Conservation (phyloP, 2,888 invertebrate genomes). For the Amphipyra tragopoginis region DNA sequence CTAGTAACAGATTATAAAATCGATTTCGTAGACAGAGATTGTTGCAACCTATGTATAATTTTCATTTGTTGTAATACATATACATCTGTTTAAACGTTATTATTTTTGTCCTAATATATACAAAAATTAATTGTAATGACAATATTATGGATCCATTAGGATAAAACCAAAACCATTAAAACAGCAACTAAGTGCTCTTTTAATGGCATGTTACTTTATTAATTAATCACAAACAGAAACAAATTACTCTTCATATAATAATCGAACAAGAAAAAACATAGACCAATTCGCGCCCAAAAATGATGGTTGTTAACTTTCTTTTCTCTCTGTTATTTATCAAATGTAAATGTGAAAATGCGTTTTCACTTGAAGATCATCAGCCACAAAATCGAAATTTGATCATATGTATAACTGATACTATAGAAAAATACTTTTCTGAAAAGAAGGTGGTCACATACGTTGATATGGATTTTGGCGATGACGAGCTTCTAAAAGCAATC, state of each 20-base stretch:
- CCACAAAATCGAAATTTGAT: conserved; percentile 4
- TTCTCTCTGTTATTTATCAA: conserved; percentile 11
- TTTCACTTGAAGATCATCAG: neutral
- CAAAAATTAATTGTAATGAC: no score
- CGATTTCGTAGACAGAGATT: no score
- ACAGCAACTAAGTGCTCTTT: neutral
- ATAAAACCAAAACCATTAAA: neutral
- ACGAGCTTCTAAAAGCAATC: conserved; percentile 44
- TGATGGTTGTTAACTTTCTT: conserved; percentile 46
- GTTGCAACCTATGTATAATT: no score
- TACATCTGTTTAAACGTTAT: neutral
- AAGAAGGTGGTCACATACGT: conserved; percentile 44
- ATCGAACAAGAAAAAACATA: neutral
- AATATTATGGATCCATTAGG: neutral
- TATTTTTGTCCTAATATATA: no score
- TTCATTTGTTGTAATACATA: no score
- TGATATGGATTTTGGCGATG: conserved; percentile 32
- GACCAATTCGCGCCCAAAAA: conserved; percentile 18
- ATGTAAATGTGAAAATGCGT: conserved; percentile 5
- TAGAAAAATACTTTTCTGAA: conserved; percentile 51
- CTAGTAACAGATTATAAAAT: no score
- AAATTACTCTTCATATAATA: neutral
- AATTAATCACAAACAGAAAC: neutral
- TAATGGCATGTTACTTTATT: neutral
- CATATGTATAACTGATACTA: conserved; percentile 43